Conservation (phyloP, 2,797 vertebrate genomes). For the Pitangus sulphuratus region DNA sequence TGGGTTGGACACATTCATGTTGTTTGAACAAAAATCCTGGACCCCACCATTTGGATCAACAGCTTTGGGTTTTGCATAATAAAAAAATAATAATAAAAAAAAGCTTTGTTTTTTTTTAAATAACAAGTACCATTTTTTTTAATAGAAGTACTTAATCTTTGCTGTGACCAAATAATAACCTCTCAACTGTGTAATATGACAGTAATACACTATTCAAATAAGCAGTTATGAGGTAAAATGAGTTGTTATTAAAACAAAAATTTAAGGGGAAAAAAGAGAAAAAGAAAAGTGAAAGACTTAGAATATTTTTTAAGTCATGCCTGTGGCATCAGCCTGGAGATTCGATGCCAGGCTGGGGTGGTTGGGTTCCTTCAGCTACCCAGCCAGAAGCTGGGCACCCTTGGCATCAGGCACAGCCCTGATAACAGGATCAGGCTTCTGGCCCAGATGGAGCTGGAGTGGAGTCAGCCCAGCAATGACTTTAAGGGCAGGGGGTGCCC, state of each 20-base stretch:
- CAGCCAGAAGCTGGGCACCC: no score
- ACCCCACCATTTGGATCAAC: not conserved
- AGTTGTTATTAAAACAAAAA: not conserved
- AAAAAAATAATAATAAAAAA: not conserved
- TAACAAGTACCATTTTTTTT: not conserved
- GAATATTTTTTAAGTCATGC: rapidly evolving
- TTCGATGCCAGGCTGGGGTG: no score
- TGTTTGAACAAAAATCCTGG: not conserved
- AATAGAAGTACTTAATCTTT: not conserved
- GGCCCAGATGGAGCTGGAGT: no score
- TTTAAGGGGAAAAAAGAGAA: rapidly evolving
- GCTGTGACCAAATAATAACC: not conserved
- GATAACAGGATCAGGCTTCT: no score
- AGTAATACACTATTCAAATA: not conserved
- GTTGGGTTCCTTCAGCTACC: no score
- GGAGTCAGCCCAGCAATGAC: no score
- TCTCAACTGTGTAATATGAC: rapidly evolving
- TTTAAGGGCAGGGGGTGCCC: no score
- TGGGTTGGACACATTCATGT: not conserved
- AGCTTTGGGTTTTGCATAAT: not conserved
- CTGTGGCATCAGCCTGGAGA: rapidly evolving
- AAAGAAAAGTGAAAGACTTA: not conserved
- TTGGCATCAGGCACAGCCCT: no score
- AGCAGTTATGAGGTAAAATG: not conserved
- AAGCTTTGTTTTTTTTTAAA: not conserved